Evolutionary conservation across 2,797 vertebrate genomes (phyloP).

Genomic region (Myotis myotis): DNA sequence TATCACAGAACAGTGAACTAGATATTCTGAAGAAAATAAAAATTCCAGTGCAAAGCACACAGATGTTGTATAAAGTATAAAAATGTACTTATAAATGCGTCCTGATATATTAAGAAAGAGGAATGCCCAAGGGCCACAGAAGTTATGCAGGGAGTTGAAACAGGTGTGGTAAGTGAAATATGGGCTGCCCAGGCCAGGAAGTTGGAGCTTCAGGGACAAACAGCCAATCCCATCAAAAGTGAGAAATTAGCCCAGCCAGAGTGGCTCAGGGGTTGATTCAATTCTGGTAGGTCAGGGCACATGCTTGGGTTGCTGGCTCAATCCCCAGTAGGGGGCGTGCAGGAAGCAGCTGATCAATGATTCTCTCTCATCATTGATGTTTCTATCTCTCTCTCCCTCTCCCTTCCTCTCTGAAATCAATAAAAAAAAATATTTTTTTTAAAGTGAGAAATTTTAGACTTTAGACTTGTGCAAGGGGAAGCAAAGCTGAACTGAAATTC

Average conservation of each 20-base stretch:
- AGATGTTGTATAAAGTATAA: background rate
- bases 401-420: too few species aligned
- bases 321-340: too few species aligned
- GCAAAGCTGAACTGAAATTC: background rate
- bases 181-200: background rate
- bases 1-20: background rate
- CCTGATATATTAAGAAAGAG: background rate
- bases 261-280: too few species aligned
- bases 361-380: too few species aligned
- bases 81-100: background rate
- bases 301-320: too few species aligned
- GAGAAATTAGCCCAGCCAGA: background rate
- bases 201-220: background rate
- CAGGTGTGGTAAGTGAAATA: background rate
- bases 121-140: background rate
- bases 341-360: too few species aligned
- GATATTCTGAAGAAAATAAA: background rate
- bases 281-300: too few species aligned
- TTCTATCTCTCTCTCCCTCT: too few species aligned
- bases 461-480: background rate
- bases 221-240: background rate
- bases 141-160: background rate
- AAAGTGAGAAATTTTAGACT: background rate
- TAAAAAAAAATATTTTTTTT: too few species aligned
- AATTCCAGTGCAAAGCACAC: background rate